These are phyloP conservation scores for Cathartes aura DNA, from an alignment of 2,113 vertebrate species.

Conservation along the genomic window DNA sequence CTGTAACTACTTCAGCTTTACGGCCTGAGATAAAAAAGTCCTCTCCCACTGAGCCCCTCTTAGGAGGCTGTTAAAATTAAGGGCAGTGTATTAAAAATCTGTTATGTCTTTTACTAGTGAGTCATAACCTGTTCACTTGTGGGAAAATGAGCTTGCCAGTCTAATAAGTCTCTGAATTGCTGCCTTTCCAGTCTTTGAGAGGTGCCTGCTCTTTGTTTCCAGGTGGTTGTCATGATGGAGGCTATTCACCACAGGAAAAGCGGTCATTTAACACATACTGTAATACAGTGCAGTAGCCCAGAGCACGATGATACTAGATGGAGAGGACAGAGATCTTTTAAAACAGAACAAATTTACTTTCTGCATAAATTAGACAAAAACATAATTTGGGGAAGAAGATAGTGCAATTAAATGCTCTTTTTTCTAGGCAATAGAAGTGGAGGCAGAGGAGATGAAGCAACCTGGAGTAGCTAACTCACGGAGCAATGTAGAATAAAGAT, in stretches of 20 bases:
- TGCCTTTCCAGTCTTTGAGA: not conserved
- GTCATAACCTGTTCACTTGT: not conserved
- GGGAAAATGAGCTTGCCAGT: not conserved
- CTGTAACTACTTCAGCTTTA: not conserved
- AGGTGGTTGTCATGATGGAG: not conserved
- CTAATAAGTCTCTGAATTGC: not conserved
- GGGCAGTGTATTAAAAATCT: not conserved
- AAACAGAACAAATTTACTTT: not conserved
- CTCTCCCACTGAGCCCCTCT: not conserved
- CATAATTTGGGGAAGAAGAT: not conserved
- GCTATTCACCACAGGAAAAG: not conserved
- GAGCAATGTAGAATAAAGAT: not conserved
- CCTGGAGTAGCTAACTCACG: not conserved
- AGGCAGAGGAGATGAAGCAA: not conserved
- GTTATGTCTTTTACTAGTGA: constrained; percentile 1
- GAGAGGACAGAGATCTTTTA: not conserved
- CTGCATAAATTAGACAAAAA: not conserved
- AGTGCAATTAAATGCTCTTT: not conserved
- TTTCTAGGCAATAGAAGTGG: not conserved
- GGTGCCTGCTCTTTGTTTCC: not conserved
- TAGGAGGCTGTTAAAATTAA: constrained; percentile 36
- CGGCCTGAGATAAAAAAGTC: not conserved
- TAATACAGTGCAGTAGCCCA: not conserved
- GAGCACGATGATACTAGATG: not conserved
- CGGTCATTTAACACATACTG: not conserved